Percentiles rank a stretch among this genome's conserved stretches.
Evolutionary conservation across 2,888 invertebrate species (phyloP).

Genomic region (Adelphocoris suturalis): DNA sequence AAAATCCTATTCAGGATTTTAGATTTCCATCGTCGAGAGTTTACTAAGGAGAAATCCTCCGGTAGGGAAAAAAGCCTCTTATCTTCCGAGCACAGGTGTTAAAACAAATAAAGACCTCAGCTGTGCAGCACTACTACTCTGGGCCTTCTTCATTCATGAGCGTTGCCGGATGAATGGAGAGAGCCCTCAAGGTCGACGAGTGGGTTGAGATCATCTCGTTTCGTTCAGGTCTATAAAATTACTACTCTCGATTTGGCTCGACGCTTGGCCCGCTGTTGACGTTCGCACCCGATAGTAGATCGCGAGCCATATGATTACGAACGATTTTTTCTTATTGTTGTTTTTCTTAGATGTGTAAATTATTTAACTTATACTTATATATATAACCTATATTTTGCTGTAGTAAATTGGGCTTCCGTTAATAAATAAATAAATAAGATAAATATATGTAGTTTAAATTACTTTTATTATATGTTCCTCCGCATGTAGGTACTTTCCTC

Average conservation of each 20-base stretch:
- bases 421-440: too few species aligned
- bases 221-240: slow-evolving; percentile 28
- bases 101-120: neutral
- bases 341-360: too few species aligned
- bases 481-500: too few species aligned
- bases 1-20: neutral
- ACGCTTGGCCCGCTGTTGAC: neutral
- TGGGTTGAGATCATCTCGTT: slow-evolving; percentile 15
- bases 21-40: neutral
- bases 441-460: too few species aligned
- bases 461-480: too few species aligned
- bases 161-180: slow-evolving; percentile 27
- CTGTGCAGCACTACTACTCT: neutral
- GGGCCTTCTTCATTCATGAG: slow-evolving; percentile 25
- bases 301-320: too few species aligned
- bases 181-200: slow-evolving; percentile 18
- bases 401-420: too few species aligned
- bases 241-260: neutral
- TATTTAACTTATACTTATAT: too few species aligned
- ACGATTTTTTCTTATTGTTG: too few species aligned
- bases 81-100: neutral
- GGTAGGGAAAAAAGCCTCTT: neutral
- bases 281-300: neutral
- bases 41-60: neutral
- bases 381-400: too few species aligned